Evolutionary conservation across 2,113 vertebrate species (phyloP).

Genomic region (Psilopsiagon aymara): DNA sequence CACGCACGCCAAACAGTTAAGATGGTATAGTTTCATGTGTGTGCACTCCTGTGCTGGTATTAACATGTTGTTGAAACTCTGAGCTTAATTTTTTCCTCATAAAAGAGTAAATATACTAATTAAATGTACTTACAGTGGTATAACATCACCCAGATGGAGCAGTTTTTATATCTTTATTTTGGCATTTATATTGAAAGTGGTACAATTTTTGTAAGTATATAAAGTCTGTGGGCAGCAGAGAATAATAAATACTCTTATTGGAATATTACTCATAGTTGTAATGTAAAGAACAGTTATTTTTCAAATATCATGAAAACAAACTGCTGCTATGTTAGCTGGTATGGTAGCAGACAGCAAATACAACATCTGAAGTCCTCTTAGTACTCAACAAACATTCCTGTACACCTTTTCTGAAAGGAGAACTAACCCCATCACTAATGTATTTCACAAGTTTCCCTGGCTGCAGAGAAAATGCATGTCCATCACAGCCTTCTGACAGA

Average conservation of each 20-base stretch:
- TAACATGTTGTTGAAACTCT: neutral
- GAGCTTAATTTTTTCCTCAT: neutral
- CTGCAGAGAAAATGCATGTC: neutral
- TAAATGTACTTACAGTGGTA: neutral
- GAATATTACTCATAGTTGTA: neutral
- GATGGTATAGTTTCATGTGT: neutral
- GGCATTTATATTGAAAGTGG: neutral
- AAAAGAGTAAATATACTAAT: neutral
- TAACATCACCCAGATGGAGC: neutral
- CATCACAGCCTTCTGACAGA: neutral
- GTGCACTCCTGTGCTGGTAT: neutral
- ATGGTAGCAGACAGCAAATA: neutral
- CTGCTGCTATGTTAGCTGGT: neutral
- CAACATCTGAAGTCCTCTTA: neutral
- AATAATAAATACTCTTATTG: neutral
- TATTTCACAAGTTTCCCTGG: neutral
- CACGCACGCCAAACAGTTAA: neutral
- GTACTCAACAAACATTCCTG: neutral
- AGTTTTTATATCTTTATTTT: neutral
- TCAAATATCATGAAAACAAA: neutral
- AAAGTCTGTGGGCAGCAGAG: neutral
- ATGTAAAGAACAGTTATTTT: neutral
- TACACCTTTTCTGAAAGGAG: neutral
- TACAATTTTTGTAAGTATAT: neutral
- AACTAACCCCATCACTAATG: neutral